Base-by-base conservation (phyloP, 2,113 vertebrate species). In the Rafetus swinhoei region DNA sequence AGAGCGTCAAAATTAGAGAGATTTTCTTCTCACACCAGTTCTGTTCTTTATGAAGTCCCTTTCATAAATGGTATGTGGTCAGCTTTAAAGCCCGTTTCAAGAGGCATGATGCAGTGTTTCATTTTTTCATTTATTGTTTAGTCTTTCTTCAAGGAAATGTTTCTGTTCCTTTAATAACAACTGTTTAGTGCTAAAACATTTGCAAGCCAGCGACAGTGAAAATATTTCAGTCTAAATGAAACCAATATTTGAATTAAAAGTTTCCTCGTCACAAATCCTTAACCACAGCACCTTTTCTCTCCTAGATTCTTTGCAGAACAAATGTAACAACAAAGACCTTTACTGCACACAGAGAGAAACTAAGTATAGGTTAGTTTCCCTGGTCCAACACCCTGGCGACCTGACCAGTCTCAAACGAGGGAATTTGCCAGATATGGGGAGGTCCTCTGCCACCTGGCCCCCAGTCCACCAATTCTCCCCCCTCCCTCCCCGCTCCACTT, bases 171-270 rank as follows among this genome's bases (percentile, higher is more conserved):
- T 74, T 94, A 79, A 50, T 90, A 22, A 90, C 85, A 95, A 79
- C 84, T 87, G 6, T 45, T 93, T 74, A 82, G 45, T 92, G 54
- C 57, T 89, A 91, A 90, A 89, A 82, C n/a, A 65, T 72, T 96
- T 45, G 8, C 79, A 62, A 80, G 83, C 52, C 89, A 77, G 74
- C 57, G 79, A 50, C 82, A 83, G 8, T 92, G 65, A 50, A 65
- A 79, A 55, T 84, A 45, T 45, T 21, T 88, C 91, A 89, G 16
- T 89, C 95, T 95, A 89, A 84, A 87, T 52, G 39, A 84, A 74
- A 39, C 84, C 94, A 93, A 94, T 88, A 85, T 85, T 93, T 59
- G 32, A 92, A 8, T 27, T 82, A 72, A 77, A 22, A 88, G 21
- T 6, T 74, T 2, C 50, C 8, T 6, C 84, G 15, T 77, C 92